Base-by-base conservation (phyloP, 2,113 vertebrate species). In the Rhadina sibilatrix region DNA sequence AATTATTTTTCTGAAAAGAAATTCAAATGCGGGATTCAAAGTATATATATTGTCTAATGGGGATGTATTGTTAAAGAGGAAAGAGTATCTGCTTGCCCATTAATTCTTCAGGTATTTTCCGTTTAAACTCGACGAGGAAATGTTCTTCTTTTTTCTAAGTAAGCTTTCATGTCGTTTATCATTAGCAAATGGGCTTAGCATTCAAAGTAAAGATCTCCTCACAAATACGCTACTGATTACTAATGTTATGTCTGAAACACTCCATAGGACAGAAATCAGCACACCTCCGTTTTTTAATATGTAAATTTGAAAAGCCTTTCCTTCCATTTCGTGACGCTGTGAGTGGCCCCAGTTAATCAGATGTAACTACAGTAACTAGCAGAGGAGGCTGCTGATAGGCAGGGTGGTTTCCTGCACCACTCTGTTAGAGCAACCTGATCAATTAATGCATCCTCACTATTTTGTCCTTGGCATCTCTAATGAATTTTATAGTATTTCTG, bases 21-120 rank as follows among this genome's bases (percentile, higher is more conserved):
- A 37, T 60, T 52, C 23, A 49, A 49, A 77, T 15, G 23, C 16
- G 2, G 14, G 24, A 10, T 79, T 47, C 18, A 27, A 61, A 70
- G 47, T 5, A 19, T 28, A 27, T 8, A 2, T 46, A 1, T 52
- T 8, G n/a, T 35, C 38, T 87, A 57, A 49, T 5, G 28, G 7
- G 74, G 21, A 11, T 21, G 47, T 22, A 12, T 35, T 57, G 54
- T 79, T 94, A 38, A 91, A 69, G n/a, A 47, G 49, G 50, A 56
- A 64, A 28, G 71, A 65, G 82, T 82, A 38, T 85, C 76, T 70
- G 66, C 24, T 74, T 89, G 52, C 71, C 64, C 30, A 28, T 83
- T 35, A 94, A 90, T 93, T 88, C 68, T 85, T 78, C 37, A 74
- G 54, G 50, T 95, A 60, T 95, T 86, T 87, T 66, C 87, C 49